These are phyloP conservation scores for Epinotia nisella DNA, from an alignment of 2,888 invertebrate species.

Conservation along the genomic window DNA sequence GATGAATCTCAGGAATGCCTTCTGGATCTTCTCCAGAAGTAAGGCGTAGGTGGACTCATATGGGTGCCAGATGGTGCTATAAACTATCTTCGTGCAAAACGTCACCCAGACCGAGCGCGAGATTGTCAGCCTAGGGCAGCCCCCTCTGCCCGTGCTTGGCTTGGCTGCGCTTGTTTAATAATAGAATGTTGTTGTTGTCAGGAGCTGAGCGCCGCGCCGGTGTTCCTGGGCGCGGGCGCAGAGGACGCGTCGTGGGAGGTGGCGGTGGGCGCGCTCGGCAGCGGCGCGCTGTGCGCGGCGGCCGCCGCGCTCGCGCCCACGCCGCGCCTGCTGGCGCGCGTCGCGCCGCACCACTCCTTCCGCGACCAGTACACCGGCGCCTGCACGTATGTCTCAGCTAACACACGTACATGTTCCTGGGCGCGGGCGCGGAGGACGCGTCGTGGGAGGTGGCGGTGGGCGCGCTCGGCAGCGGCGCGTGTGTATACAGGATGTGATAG, in stretches of 20 bases:
- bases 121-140: no score
- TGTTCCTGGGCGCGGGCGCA: slow-evolving; percentile 45
- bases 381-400: slow-evolving; percentile 81
- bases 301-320: slow-evolving; percentile 87
- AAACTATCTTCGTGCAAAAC: no score
- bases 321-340: slow-evolving; percentile 87
- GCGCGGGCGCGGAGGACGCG: slow-evolving; percentile 37
- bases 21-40: no score
- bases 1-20: no score
- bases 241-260: slow-evolving; percentile 26
- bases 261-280: slow-evolving; percentile 77
- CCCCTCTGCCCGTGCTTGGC: no score
- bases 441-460: slow-evolving; percentile 56
- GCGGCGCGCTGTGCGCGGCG: slow-evolving; percentile 86
- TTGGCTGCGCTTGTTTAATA: no score
- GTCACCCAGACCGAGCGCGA: no score
- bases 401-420: slow-evolving; percentile 40
- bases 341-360: slow-evolving; percentile 88
- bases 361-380: slow-evolving; percentile 86
- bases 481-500: no score
- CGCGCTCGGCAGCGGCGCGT: slow-evolving; percentile 83
- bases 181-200: background rate
- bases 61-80: no score
- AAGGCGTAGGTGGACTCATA: no score
- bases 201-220: slow-evolving; percentile 37